Evolutionary conservation across 2,113 vertebrate genomes (phyloP), one percentile per base, ranked within the genome.

Genomic region (Mormoops blainvillei): DNA sequence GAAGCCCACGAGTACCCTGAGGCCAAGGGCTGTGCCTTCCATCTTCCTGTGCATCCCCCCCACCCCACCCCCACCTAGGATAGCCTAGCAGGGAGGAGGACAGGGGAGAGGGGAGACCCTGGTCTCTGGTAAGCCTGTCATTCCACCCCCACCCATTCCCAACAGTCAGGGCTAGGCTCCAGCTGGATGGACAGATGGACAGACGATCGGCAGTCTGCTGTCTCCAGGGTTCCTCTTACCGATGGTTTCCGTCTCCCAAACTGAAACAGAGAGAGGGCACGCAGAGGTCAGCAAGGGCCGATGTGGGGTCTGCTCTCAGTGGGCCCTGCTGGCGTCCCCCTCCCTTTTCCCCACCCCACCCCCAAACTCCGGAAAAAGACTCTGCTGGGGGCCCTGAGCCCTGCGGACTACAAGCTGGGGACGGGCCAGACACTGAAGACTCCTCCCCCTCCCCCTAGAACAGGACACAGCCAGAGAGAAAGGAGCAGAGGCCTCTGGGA

Each of bases 241-340:
- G 82, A 98, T 84, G 92, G 98, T 97, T 82, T 98, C 98, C 1
- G 98, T 97, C 96, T 98, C 98, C 98, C 98, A 98, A 26, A 97
- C 98, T 98, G 97, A 83, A 98, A 98, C 24, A 45, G 87, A 71
- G 14, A 86, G 70, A 85, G 54, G 91, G 68, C 68, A 73, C 12
- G 5, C 74, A 83, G 63, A 58, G 48, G 26, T 92, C 12, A 97
- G 54, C 11, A 7, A 77, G 19, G 18, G 10, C 48, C 31, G 8
- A 63, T 8, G 38, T 19, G 2, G 14, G 14, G 26, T 77, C 41
- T 77, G 76, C 61, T 73, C 54, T 48, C 88, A 20, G 26, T 15
- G 31, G 5, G 20, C 2, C 63, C 63, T 20, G 7, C 50, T 14
- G 45, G 7, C 1, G 28, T n/a, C 33, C 28, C 22, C 20, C 26